phyloP scores from a whole-genome alignment of 2,113 vertebrate genomes.

The Rhinopithecus roxellana region DNA sequence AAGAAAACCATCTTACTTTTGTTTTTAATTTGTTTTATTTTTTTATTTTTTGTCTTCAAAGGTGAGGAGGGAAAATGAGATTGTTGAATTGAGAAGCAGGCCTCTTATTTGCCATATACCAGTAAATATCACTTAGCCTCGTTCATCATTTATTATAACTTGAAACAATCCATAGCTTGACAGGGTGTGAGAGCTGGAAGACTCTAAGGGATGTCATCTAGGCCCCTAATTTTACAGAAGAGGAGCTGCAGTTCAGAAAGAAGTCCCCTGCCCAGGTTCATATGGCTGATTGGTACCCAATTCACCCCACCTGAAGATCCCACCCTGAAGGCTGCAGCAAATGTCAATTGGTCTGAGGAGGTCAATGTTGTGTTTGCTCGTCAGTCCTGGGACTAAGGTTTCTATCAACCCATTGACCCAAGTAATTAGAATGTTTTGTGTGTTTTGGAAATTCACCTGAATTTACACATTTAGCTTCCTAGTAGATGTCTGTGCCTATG shows the following conservation, averaged over 20 bases:
- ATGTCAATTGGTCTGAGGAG: background rate
- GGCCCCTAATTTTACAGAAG: background rate
- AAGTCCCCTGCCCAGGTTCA: background rate
- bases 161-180: background rate
- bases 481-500: background rate
- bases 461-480: background rate
- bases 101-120: background rate
- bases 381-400: background rate
- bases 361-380: background rate
- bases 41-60: conserved; percentile 22
- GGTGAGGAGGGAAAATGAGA: background rate
- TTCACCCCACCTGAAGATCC: background rate
- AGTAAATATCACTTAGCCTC: background rate
- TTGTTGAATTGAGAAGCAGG: background rate
- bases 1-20: background rate
- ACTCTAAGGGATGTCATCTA: no score
- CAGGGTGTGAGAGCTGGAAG: background rate
- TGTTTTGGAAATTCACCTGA: background rate
- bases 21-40: background rate
- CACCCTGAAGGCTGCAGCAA: background rate
- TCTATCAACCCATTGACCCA: background rate
- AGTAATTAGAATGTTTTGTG: background rate
- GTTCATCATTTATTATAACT: background rate
- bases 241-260: background rate
- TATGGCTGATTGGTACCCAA: accelerated